A percentile compares a stretch with the other conserved stretches of the same genome.
Evolutionary conservation across 2,888 invertebrate species (phyloP).

Genomic region (Ormyrus pomaceus): DNA sequence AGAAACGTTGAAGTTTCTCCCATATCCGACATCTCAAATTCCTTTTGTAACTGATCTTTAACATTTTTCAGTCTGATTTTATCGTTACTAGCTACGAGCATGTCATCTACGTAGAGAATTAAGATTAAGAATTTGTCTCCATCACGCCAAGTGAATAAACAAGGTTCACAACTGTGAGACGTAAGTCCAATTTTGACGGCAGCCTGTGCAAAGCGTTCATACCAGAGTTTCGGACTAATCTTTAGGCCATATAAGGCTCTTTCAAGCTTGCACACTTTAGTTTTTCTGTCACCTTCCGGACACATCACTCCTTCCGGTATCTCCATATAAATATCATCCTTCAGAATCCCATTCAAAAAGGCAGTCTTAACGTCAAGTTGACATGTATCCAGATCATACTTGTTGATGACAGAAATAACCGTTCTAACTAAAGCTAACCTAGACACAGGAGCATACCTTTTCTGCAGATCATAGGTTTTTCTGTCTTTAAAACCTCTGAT

Average conservation of each 20-base stretch:
- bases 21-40: slow-evolving; percentile 55
- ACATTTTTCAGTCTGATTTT: slow-evolving; percentile 53
- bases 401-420: too few species aligned
- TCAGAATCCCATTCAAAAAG: too few species aligned
- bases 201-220: slow-evolving; percentile 51
- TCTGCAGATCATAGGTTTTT: too few species aligned
- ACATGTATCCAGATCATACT: too few species aligned
- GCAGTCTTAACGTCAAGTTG: too few species aligned
- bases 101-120: slow-evolving; percentile 32
- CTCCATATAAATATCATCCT: too few species aligned
- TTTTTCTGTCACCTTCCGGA: too few species aligned
- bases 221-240: slow-evolving; percentile 55
- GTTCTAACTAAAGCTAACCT: too few species aligned
- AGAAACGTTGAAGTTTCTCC: slow-evolving; percentile 55
- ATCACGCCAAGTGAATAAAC: slow-evolving; percentile 55
- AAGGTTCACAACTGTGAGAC: slow-evolving; percentile 48
- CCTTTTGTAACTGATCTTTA: slow-evolving; percentile 40
- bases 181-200: slow-evolving; percentile 42
- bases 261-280: too few species aligned
- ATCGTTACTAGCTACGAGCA: slow-evolving; percentile 55
- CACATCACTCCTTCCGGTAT: too few species aligned
- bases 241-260: slow-evolving; percentile 53
- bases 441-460: too few species aligned
- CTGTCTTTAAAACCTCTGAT: too few species aligned
- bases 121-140: slow-evolving; percentile 38